Conservation (phyloP, 2,888 invertebrate species). For the Lutraria lutraria region DNA sequence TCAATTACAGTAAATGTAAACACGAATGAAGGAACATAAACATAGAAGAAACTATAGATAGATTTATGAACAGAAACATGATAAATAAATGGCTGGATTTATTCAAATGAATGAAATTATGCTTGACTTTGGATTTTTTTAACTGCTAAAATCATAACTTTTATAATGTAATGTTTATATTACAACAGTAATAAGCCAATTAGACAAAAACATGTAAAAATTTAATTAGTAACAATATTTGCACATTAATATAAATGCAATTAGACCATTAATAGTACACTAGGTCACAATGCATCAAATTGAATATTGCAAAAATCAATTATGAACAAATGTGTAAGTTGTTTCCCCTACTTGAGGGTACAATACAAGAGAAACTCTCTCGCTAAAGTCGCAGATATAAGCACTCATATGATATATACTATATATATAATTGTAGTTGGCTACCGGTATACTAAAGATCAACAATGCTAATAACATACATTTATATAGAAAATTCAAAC, state of each 20-base stretch:
- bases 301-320: not conserved
- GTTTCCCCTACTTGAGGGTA: not conserved
- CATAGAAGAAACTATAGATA: not conserved
- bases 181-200: not conserved
- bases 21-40: not conserved
- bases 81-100: constrained; percentile 40
- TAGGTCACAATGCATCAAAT: not conserved
- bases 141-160: constrained; percentile 30
- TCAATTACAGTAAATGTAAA: constrained; percentile 4
- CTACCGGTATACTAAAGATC: not conserved
- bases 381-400: not conserved
- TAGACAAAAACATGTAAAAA: constrained; percentile 1
- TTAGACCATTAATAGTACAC: not conserved
- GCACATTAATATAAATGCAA: not conserved
- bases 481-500: constrained; percentile 21
- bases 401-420: not conserved
- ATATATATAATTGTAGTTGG: constrained; percentile 1
- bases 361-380: not conserved
- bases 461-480: constrained; percentile 16
- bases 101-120: constrained; percentile 32
- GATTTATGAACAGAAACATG: constrained; percentile 8
- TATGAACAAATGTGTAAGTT: constrained; percentile 7
- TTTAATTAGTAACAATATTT: not conserved
- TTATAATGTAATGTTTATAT: not conserved
- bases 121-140: constrained; percentile 41